Base-by-base conservation (phyloP, 2,113 vertebrate genomes). In the Seriola dumerili region DNA sequence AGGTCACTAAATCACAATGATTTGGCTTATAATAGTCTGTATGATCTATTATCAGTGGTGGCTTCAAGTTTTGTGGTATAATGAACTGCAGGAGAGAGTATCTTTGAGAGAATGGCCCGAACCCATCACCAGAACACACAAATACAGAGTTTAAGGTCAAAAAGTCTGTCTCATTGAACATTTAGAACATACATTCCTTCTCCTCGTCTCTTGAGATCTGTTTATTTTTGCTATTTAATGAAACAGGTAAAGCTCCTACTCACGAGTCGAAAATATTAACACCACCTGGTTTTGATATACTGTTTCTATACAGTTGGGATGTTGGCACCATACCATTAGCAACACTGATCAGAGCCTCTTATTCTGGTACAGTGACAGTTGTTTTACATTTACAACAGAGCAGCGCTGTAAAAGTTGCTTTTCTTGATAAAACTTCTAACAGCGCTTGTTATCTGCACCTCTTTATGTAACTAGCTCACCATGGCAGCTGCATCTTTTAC, bases 11-110 rank as follows among this genome's bases (percentile, higher is more conserved):
- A 54, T 42, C 40, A 42, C 40, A 42, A 42, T 9, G 8, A 70
- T 55, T 48, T 9, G 11, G 8, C 11, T 78, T 34, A 38, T 59
- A 67, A 52, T 52, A 8, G 8, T 48, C 2, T 29, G 12, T 38
- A 23, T 77, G 55, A 62, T 50, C 17, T 71, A 5, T 76, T 76
- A 9, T 58, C 19, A 50, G 40, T 70, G 50, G 36, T n/a, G 42
- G 10, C n/a, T 74, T 73, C 5, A 32, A 17, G 38, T 84, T 44
- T 34, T 55, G 69, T 57, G 25, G 6, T 78, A 62, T 25, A 52
- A 42, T 38, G 2, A 75, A 54, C 0, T 59, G 42, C 19, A 61
- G 0, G 36, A 57, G 7, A 66, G 63, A 34, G 36, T 16, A 16
- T 54, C 66, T 68, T 61, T 73, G 21, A 40, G 63, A 63, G 2